phyloP scores from a whole-genome alignment of 2,888 invertebrate genomes.

The Aleiodes testaceus region DNA sequence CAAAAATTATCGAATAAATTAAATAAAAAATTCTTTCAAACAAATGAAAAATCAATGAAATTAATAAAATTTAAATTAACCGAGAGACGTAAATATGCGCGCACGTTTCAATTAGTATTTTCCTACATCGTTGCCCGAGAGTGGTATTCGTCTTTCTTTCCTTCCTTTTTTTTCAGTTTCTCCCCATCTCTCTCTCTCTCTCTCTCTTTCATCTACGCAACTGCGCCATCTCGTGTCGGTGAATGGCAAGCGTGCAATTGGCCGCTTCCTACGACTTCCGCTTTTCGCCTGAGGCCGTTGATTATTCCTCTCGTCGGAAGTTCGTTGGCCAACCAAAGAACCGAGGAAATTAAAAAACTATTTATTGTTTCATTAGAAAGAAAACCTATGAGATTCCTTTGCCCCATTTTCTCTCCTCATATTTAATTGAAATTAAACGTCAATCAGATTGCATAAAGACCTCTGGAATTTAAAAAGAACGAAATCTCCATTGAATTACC shows the following conservation, averaged over 20 bases:
- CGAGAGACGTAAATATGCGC: conserved; percentile 2
- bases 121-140: conserved; percentile 11
- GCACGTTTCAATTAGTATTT: conserved; percentile 10
- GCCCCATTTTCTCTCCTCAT: too few species aligned
- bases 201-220: conserved; percentile 20
- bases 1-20: too few species aligned
- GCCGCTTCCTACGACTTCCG: conserved; percentile 68
- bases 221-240: conserved; percentile 34
- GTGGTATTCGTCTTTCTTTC: conserved; percentile 20
- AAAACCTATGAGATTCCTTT: neutral
- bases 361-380: neutral
- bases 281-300: conserved; percentile 59
- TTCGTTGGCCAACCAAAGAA: conserved; percentile 56
- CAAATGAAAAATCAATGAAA: neutral
- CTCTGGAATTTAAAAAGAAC: too few species aligned
- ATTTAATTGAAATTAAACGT: conserved; percentile 4
- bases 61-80: conserved; percentile 4
- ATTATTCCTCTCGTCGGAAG: conserved; percentile 64
- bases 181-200: conserved; percentile 1
- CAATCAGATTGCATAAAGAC: neutral
- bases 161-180: conserved; percentile 12
- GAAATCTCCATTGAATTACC: too few species aligned
- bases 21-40: neutral
- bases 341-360: conserved; percentile 35
- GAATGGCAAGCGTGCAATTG: conserved; percentile 57